Conservation (phyloP, 92 coral and sea anemone genomes). For the Zoanthus sociatus region DNA sequence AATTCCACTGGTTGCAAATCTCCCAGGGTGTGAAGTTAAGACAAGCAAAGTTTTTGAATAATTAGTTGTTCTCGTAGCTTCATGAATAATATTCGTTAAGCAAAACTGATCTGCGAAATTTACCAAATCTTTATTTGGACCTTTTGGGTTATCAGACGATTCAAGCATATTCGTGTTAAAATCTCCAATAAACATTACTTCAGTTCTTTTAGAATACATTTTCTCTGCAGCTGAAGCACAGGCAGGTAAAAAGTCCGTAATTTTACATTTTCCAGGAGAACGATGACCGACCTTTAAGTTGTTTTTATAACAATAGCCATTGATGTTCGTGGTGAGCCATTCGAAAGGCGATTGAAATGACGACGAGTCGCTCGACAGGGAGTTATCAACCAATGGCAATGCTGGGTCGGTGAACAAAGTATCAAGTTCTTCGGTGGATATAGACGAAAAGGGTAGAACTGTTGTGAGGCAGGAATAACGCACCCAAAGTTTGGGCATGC, state of each 20-base stretch:
- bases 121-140: constrained; percentile 65
- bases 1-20: constrained; percentile 16
- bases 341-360: constrained; percentile 16
- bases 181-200: constrained; percentile 67
- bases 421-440: constrained; percentile 20
- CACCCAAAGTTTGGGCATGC: constrained; percentile 15
- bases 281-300: constrained; percentile 43
- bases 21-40: constrained; percentile 48
- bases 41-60: constrained; percentile 53
- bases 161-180: constrained; percentile 61
- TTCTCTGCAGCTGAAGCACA: constrained; percentile 59
- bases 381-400: background rate
- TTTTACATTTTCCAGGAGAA: constrained; percentile 68
- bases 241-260: constrained; percentile 51
- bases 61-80: constrained; percentile 67
- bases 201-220: constrained; percentile 70
- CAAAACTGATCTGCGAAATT: constrained; percentile 70
- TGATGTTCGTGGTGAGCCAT: background rate
- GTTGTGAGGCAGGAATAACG: constrained; percentile 15
- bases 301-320: background rate
- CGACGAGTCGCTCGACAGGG: constrained; percentile 6
- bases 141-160: constrained; percentile 45
- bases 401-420: constrained; percentile 7
- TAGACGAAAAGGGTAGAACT: constrained; percentile 22
- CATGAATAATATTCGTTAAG: constrained; percentile 64